Evolutionary conservation across 1,140 invertebrate genomes (phyloP), one percentile per base, ranked within the genome.

Genomic region (Drosophila azteca): DNA sequence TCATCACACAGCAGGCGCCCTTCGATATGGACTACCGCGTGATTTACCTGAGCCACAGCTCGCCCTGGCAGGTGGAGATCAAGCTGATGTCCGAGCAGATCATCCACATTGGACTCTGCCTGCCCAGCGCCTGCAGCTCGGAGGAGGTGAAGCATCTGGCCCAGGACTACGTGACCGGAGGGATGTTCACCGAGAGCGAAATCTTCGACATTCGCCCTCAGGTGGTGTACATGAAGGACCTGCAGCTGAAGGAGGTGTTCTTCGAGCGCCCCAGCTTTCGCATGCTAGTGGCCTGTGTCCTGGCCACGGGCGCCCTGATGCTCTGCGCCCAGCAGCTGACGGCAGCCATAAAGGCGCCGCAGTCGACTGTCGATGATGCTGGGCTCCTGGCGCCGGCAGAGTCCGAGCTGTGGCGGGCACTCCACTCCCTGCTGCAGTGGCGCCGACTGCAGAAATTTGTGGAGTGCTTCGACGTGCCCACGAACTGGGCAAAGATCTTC

Each of bases 51-150:
- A 54, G 90, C 1, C 91, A 92, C 64, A 69, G 84, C 49, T 92
- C 91, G 0, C 91, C 91, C 0, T 92, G 91, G 91, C 91, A 92
- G 57, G 87, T 92, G 45, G 91, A 92, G 52, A 91, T 91, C 5
- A 92, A 92, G 49, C 74, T 92, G 26, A 88, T 91, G 80, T 84
- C 91, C 4, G 91, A 92, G 60, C 80, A 90, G 64, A 91, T 92
- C 11, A 90, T 92, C 2, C 91, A 92, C 60, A 74, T 92, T 48
- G 91, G 91, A 0, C 71, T 92, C 8, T 92, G 91, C 39, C 71
- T 92, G 51, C 91, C 91, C 8, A 79, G 66, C 11, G 67, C 90
- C 24, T 92, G 91, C 55, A 68, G 45, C 0, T 76, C 77, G 0
- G 7, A 13, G 6, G 91, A 92, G 53, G 73, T 92, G 3, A 75